phyloP scores from a whole-genome alignment of 2,888 invertebrate species.

The Molanna angustata region DNA sequence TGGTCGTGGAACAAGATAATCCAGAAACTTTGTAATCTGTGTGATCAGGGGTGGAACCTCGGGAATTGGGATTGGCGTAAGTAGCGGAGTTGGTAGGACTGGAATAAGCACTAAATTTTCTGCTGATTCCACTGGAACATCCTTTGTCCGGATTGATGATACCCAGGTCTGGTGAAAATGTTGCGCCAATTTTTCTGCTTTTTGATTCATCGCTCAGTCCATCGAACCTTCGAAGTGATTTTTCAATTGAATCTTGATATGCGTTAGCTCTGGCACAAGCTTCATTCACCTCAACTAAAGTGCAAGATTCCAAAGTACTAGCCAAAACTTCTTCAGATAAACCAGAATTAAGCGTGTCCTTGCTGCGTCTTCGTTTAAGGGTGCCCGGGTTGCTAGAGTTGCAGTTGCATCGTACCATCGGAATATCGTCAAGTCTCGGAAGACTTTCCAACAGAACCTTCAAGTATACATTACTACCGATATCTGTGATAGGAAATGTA shows the following conservation, averaged over 20 bases:
- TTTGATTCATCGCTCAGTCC: conserved; percentile 7
- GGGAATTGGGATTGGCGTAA: conserved; percentile 28
- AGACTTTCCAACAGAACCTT: conserved; percentile 64
- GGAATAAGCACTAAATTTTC: conserved; percentile 36
- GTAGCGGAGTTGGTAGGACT: conserved; percentile 37
- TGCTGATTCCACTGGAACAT: conserved; percentile 34
- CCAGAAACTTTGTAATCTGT: conserved; percentile 24
- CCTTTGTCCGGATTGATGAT: conserved; percentile 40
- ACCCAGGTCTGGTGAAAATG: conserved; percentile 37
- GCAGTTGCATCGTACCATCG: conserved; percentile 54
- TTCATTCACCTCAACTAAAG: conserved; percentile 15
- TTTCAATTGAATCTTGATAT: background rate
- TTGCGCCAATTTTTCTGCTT: conserved; percentile 34
- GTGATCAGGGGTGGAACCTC: conserved; percentile 34
- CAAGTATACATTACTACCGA: conserved; percentile 62
- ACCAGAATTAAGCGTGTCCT: conserved; percentile 39
- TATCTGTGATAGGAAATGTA: conserved; percentile 68
- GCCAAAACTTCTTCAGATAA: conserved; percentile 24
- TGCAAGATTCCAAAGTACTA: conserved; percentile 20
- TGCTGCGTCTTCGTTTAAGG: conserved; percentile 44
- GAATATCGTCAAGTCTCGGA: conserved; percentile 73
- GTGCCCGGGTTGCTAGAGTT: conserved; percentile 35
- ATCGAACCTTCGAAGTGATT: too few species aligned
- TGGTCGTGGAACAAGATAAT: conserved; percentile 12
- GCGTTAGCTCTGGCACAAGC: conserved; percentile 1